Conservation (phyloP, 1,140 invertebrate species). For the Saccostrea glomerata region DNA sequence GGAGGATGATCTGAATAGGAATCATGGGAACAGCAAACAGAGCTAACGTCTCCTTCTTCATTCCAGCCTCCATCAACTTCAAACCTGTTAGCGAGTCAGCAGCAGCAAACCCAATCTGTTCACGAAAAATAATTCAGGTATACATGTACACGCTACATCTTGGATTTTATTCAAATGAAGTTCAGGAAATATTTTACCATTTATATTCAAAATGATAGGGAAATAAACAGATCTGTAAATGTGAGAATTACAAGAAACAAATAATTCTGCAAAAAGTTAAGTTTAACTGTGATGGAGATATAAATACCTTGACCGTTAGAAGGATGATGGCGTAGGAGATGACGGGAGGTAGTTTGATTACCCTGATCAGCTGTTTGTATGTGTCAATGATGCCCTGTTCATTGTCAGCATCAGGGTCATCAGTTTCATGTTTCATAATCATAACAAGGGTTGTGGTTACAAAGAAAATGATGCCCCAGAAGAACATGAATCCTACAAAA, state of each 20-base stretch:
- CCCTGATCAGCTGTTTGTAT: constrained; percentile 90
- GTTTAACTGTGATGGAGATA: too few species aligned
- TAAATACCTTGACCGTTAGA: constrained; percentile 91
- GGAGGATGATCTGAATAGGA: constrained; percentile 96
- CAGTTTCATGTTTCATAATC: constrained; percentile 92
- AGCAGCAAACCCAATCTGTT: constrained; percentile 96
- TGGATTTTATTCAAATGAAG: neutral
- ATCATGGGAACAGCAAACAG: constrained; percentile 92
- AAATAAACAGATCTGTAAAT: neutral
- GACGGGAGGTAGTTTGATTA: constrained; percentile 91
- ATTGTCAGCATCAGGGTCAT: constrained; percentile 80
- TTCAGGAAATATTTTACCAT: neutral
- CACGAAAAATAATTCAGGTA: constrained; percentile 19
- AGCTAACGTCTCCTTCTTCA: constrained; percentile 96
- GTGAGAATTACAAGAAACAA: neutral
- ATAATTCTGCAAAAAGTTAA: neutral
- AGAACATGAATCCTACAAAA: constrained; percentile 91
- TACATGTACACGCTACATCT: too few species aligned
- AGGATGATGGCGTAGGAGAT: constrained; percentile 87
- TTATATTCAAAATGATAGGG: neutral
- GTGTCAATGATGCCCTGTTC: constrained; percentile 86
- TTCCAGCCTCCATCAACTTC: constrained; percentile 96
- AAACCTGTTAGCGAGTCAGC: constrained; percentile 95
- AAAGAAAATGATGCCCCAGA: constrained; percentile 97
- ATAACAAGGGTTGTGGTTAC: constrained; percentile 93